A percentile compares a stretch with the other conserved stretches of the same genome.
These are phyloP conservation scores for Avahi laniger DNA, from an alignment of 2,797 vertebrate genomes.

Conservation along the genomic window DNA sequence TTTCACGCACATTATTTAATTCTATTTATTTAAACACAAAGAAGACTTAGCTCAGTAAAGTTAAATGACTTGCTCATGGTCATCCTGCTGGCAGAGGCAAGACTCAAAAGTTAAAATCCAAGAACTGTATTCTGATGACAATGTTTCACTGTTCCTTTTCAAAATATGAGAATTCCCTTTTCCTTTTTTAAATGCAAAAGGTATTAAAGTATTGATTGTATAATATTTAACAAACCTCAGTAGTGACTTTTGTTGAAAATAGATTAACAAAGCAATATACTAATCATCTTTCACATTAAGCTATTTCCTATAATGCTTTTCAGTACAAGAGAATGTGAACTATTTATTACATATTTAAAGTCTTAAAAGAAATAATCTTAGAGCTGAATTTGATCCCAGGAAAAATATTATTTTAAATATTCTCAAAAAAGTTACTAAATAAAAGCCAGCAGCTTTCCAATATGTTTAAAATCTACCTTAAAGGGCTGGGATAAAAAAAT, in stretches of 20 bases:
- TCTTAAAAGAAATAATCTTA: conserved; percentile 23
- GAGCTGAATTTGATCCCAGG: not conserved
- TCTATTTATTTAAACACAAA: not conserved
- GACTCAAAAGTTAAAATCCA: not conserved
- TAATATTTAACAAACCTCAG: conserved; percentile 12
- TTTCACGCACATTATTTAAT: conserved; percentile 8
- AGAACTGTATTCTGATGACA: not conserved
- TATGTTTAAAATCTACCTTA: not conserved
- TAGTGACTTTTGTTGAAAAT: conserved; percentile 6
- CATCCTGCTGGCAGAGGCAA: not conserved
- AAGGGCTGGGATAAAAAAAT: not conserved
- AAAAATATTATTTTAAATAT: conserved; percentile 24
- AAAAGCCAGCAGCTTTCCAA: not conserved
- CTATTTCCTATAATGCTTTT: not conserved
- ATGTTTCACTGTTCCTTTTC: not conserved
- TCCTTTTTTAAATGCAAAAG: not conserved
- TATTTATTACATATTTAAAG: conserved; percentile 5
- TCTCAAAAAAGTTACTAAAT: not conserved
- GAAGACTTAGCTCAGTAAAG: not conserved
- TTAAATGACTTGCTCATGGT: not conserved
- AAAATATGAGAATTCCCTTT: not conserved
- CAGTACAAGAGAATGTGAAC: not conserved
- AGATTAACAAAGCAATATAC: not conserved
- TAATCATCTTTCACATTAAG: conserved; percentile 5
- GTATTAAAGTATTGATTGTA: not conserved